Conservation (phyloP, 2,888 invertebrate species). For the Cheilosia vernalis region DNA sequence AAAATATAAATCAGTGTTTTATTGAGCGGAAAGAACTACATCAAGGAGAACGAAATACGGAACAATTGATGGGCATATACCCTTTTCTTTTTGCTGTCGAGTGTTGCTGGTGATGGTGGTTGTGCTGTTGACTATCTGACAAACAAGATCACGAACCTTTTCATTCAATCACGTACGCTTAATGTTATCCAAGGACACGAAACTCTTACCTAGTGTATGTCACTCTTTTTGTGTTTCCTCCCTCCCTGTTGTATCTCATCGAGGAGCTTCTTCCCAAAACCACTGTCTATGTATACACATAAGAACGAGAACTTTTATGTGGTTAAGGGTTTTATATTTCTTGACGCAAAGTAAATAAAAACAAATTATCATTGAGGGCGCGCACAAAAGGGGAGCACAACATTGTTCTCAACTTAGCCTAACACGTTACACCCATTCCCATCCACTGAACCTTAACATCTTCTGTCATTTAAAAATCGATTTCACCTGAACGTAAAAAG, state of each 20-base stretch:
- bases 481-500: conserved; percentile 44
- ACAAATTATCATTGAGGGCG: conserved; percentile 38
- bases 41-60: conserved; percentile 47
- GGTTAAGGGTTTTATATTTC: conserved; percentile 26
- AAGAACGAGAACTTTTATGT: conserved; percentile 17
- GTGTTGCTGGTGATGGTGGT: conserved; percentile 13
- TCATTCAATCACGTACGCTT: conserved; percentile 72
- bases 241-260: conserved; percentile 31
- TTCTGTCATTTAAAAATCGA: conserved; percentile 44
- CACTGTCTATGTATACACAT: neutral
- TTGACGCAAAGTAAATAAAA: conserved; percentile 32
- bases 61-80: conserved; percentile 58
- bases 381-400: conserved; percentile 4
- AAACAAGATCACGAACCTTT: conserved; percentile 73
- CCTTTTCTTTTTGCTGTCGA: conserved; percentile 17
- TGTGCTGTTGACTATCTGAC: conserved; percentile 50
- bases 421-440: conserved; percentile 2
- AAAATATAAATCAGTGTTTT: conserved; percentile 69
- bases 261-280: conserved; percentile 7
- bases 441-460: neutral
- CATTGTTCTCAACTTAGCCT: conserved; percentile 14
- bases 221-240: neutral
- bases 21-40: conserved; percentile 73
- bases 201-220: neutral
- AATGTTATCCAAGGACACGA: conserved; percentile 67